Evolutionary conservation across 1,140 invertebrate genomes (phyloP).

Genomic region (Heliconius melpomene): DNA sequence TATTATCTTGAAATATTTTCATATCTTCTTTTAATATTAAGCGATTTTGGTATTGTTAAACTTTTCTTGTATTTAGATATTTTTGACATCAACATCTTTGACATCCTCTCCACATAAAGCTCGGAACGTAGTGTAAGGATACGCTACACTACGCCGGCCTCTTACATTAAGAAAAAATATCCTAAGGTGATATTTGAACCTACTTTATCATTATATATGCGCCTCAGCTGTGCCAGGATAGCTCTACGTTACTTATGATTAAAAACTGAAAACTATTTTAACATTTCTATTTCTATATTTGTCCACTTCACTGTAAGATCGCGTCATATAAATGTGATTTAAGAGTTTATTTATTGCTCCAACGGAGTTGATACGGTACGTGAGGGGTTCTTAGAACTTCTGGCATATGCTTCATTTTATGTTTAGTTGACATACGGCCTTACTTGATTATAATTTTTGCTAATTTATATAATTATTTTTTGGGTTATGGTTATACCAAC

Average conservation of each 20-base stretch:
- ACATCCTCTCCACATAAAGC: no score
- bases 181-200: no score
- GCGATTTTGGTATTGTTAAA: no score
- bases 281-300: slow-evolving; percentile 7
- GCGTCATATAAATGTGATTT: slow-evolving; percentile 43
- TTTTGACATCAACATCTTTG: no score
- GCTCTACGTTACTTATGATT: not conserved
- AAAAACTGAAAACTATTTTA: slow-evolving; percentile 2
- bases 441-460: not conserved
- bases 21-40: no score
- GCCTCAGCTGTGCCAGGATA: not conserved
- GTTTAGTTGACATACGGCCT: not conserved
- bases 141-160: no score
- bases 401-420: not conserved
- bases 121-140: no score
- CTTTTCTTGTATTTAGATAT: no score
- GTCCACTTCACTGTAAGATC: slow-evolving; percentile 7
- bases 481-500: not conserved
- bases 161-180: no score
- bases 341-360: slow-evolving; percentile 19
- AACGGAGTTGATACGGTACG: slow-evolving; percentile 6
- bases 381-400: slow-evolving; percentile 14
- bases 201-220: no score
- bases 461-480: not conserved
- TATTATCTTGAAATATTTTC: no score